These are phyloP conservation scores for Falco biarmicus DNA, from an alignment of 2,797 vertebrate species.

Conservation along the genomic window DNA sequence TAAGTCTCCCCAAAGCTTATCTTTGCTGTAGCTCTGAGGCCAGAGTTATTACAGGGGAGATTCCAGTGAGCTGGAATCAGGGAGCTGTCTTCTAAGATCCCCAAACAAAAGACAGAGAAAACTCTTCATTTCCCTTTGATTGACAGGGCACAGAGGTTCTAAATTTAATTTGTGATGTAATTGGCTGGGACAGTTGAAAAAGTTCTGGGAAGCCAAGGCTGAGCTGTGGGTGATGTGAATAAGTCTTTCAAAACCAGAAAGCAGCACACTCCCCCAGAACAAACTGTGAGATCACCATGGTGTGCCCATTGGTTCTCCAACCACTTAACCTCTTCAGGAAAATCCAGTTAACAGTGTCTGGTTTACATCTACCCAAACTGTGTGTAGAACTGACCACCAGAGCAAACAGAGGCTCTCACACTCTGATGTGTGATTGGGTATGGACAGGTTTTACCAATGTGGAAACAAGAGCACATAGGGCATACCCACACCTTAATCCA, in stretches of 20 bases:
- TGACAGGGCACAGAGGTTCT: neutral
- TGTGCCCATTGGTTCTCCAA: neutral
- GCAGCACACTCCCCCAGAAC: rapidly evolving
- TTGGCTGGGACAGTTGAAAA: neutral
- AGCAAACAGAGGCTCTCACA: neutral
- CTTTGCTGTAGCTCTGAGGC: neutral
- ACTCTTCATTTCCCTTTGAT: neutral
- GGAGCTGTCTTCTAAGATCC: neutral
- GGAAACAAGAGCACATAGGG: neutral
- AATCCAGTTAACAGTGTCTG: neutral
- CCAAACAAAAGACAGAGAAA: neutral
- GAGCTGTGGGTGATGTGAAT: neutral
- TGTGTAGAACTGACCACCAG: neutral
- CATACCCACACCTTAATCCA: neutral
- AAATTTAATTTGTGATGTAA: neutral
- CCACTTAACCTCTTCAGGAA: neutral
- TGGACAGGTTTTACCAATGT: neutral
- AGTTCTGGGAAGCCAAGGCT: neutral
- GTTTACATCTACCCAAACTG: neutral
- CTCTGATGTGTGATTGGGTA: neutral
- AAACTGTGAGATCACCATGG: neutral
- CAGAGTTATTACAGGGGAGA: neutral
- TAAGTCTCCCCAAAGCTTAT: neutral
- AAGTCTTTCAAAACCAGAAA: neutral
- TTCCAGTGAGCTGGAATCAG: neutral